A percentile compares a stretch with the other conserved stretches of the same genome.
Evolutionary conservation across 2,888 invertebrate species (phyloP).

Genomic region (Campopleginae sp.): DNA sequence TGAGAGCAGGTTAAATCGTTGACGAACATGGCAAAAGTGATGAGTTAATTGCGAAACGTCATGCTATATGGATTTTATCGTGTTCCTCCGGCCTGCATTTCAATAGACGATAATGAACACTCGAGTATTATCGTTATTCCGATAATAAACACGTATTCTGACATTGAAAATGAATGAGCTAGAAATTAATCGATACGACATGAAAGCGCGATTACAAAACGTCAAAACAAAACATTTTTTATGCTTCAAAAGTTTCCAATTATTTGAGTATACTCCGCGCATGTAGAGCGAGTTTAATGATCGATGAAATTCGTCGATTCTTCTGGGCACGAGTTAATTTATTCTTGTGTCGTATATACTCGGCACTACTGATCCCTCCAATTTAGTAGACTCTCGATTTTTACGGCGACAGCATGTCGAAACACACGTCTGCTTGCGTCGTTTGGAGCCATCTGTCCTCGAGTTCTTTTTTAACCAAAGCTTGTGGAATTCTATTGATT

Average conservation of each 20-base stretch:
- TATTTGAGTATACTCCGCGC: background rate
- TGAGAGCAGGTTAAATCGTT: constrained; percentile 22
- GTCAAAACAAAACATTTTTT: background rate
- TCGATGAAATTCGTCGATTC: background rate
- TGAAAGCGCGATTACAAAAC: background rate
- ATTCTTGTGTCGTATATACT: background rate
- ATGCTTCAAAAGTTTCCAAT: background rate
- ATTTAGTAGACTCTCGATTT: constrained; percentile 45
- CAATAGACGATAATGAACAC: constrained; percentile 24
- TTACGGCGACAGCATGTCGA: constrained; percentile 50
- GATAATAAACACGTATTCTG: constrained; percentile 1
- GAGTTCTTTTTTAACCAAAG: constrained; percentile 36
- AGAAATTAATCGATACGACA: constrained; percentile 11
- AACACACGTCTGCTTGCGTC: background rate
- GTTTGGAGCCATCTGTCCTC: constrained; percentile 8
- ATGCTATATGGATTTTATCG: constrained; percentile 30
- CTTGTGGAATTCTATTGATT: constrained; percentile 51
- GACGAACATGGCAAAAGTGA: constrained; percentile 36
- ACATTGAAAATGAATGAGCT: constrained; percentile 16
- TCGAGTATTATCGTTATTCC: constrained; percentile 33
- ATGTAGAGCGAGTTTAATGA: background rate
- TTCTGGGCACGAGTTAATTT: background rate
- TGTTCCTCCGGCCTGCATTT: constrained; percentile 1
- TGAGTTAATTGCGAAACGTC: constrained; percentile 31
- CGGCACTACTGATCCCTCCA: background rate